Base-by-base conservation (phyloP, 2,797 vertebrate species). In the Buphagus erythrorhynchus region DNA sequence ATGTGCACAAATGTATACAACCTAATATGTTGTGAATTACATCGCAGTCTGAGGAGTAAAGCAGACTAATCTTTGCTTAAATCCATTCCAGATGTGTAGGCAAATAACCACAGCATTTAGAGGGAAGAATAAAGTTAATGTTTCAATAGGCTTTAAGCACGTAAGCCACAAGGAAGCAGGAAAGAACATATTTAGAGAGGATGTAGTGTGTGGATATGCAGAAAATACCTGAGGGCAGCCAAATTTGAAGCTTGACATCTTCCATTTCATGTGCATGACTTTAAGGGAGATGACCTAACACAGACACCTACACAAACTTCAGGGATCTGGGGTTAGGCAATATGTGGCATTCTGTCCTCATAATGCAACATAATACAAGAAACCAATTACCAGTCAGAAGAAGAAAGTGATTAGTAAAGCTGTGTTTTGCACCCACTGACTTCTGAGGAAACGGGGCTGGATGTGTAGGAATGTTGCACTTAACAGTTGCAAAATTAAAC, bases 21-120 rank as follows among this genome's bases (percentile, higher is more conserved):
- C 73, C 81, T 95, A 95, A 92, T 95, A 95, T 95, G 94, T 93
- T 95, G 91, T 90, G 93, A 96, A 95, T 95, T 97, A 96, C 86
- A 66, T 36, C 1, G 0, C 72, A 93, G 86, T 85, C 92, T 88
- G 57, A 93, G 72, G 93, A 95, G 84, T 90, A 93, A 94, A 91
- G 63, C 77, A 96, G 91, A 57, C 94, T 95, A 92, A 94, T 96
- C 93, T 95, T 90, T 0, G 0, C 66, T 92, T 73, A 95, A 94
- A 96, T 90, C 35, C 65, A 20, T 94, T 95, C 92, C 95, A 97
- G 90, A 96, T 97, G 95, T 94, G 75, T 55, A 88, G 95, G 86
- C 52, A 58, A 92, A 93, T 65, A 94, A 86, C 86, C 72, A 51
- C 55, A 80, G 51, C 55, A 92, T 95, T 92, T 95, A 79, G 45